Evolutionary conservation across 2,113 vertebrate genomes (phyloP).

Genomic region (Trematocara marginatum): DNA sequence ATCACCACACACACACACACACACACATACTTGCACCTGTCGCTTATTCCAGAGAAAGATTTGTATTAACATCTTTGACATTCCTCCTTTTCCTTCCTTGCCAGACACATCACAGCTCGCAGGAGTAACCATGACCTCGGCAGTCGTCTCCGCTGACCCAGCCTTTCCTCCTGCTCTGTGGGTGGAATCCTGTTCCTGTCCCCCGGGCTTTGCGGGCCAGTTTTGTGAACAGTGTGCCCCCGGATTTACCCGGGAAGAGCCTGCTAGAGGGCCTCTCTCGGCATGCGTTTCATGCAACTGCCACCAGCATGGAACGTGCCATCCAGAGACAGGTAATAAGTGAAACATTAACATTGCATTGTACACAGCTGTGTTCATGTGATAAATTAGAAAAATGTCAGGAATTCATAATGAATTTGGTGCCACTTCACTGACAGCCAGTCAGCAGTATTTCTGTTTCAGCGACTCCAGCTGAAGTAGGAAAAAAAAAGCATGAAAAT

Average conservation of each 20-base stretch:
- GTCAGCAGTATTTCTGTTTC: slow-evolving; percentile 11
- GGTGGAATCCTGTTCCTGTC: slow-evolving; percentile 87
- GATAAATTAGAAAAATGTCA: neutral
- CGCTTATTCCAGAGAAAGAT: neutral
- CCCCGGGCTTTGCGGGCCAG: slow-evolving; percentile 76
- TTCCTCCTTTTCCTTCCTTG: neutral
- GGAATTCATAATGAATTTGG: neutral
- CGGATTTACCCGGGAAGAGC: slow-evolving; percentile 79
- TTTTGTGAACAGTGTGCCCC: slow-evolving; percentile 83
- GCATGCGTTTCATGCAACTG: slow-evolving; percentile 84
- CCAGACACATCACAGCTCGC: slow-evolving; percentile 77
- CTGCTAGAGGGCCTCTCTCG: slow-evolving; percentile 60
- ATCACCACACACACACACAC: neutral
- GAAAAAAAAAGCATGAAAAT: neutral
- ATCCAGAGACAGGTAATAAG: slow-evolving; percentile 79
- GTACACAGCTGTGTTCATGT: neutral
- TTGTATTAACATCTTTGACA: neutral
- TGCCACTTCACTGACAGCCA: neutral
- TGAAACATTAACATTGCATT: neutral
- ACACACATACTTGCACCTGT: neutral
- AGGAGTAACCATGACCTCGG: slow-evolving; percentile 73
- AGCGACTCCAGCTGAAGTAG: neutral
- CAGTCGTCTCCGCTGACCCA: slow-evolving; percentile 24
- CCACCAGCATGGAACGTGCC: slow-evolving; percentile 84
- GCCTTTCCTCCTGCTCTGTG: slow-evolving; percentile 63